Base-by-base conservation (phyloP, 2,888 invertebrate genomes). In the Cheilosia grossa region DNA sequence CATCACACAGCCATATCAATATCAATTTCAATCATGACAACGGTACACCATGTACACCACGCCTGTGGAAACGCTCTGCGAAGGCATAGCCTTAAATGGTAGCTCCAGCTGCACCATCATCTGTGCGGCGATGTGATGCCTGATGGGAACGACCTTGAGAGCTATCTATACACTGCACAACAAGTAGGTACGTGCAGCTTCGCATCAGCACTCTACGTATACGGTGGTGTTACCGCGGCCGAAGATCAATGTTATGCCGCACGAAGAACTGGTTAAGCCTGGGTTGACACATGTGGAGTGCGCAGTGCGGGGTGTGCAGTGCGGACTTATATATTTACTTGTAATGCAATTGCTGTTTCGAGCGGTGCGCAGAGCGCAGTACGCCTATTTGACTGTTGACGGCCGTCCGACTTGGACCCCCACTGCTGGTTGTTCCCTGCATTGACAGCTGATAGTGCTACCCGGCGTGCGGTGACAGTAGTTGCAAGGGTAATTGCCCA, bases 171-270 rank as follows among this genome's bases (percentile, higher is more conserved):
- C 24, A 33, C 13, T n/a, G 17, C 15, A 30, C 33, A 33, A 17
- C 24, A 47, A 30, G 27, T 64, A 44, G 17, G 3, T 51, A 44
- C 24, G 9, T 51, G 21, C 6, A n/a, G 15, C 24, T 21, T 24
- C 13, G 13, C 51, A 24, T 51, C 51, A 24, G 24, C 51, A 24
- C 27, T 7, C 27, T 27, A 27, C 27, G 6, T 27, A 7, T 27
- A 27, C 27, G 6, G 13, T 19, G 19, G 19, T 4, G 44, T 37
- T 37, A 37, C 44, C 44, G n/a, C 5, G 49, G 42, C 5, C 30
- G 64, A 74, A 74, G 74, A 74, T 74, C 74, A 74, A 74, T 74
- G 74, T 27, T 74, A 58, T 27, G 37, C 15, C 37, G 17, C 17
- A 9, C 47, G 37, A 24, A 47, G 13, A 63, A 73, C 63, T 51